Conservation (phyloP, 1,140 invertebrate species). For the Drosophila jambulina region DNA sequence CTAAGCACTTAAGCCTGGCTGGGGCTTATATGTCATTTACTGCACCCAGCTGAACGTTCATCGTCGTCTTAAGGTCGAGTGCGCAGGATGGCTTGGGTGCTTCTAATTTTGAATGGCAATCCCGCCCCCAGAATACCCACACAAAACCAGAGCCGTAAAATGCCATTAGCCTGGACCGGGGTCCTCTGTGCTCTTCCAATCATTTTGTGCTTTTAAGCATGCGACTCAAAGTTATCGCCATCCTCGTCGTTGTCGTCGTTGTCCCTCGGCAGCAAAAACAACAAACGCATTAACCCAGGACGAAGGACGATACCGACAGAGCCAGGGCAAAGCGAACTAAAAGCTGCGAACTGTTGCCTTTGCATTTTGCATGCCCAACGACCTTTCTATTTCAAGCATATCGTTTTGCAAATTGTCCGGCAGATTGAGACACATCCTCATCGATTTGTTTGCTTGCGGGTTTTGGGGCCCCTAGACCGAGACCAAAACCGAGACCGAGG, state of each 20-base stretch:
- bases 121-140: constrained; percentile 24
- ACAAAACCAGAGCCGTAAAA: constrained; percentile 47
- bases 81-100: constrained; percentile 31
- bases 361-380: constrained; percentile 60
- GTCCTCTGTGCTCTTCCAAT: constrained; percentile 54
- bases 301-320: constrained; percentile 4
- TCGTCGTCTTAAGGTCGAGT: constrained; percentile 50
- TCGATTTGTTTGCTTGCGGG: constrained; percentile 72
- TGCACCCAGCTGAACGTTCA: constrained; percentile 50
- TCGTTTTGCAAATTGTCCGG: constrained; percentile 72
- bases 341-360: constrained; percentile 54
- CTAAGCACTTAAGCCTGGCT: constrained; percentile 47
- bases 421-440: constrained; percentile 64
- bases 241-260: background rate
- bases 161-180: constrained; percentile 59
- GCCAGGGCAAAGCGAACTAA: constrained; percentile 30
- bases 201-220: constrained; percentile 74
- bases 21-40: constrained; percentile 64
- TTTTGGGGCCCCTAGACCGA: constrained; percentile 1
- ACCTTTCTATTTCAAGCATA: constrained; percentile 55
- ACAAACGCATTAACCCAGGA: constrained; percentile 61
- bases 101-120: constrained; percentile 54
- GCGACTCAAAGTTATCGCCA: constrained; percentile 70
- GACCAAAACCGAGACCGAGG: constrained; percentile 1
- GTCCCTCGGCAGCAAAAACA: constrained; percentile 60